Evolutionary conservation across 64 coral and sea anemone species (phyloP).

Genomic region (Actinia equina): DNA sequence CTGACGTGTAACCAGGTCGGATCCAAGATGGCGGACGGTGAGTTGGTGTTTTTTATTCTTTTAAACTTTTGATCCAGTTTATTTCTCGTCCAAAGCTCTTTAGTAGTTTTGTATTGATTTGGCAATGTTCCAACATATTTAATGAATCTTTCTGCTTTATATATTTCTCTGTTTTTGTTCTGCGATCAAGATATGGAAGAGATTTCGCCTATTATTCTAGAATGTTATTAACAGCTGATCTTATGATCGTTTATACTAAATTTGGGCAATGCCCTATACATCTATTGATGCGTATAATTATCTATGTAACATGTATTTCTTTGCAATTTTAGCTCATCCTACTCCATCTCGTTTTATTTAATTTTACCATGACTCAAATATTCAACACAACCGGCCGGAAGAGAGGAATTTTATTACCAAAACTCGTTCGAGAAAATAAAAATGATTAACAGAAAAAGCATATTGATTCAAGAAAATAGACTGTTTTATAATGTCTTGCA

Average conservation of each 20-base stretch:
- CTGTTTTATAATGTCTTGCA: too few relatives aligned
- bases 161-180: neutral
- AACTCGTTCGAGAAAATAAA: neutral
- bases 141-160: neutral
- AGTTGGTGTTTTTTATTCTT: neutral
- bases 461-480: too few relatives aligned
- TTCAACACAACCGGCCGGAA: too few relatives aligned
- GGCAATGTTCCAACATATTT: neutral
- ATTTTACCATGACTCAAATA: too few relatives aligned
- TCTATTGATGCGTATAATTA: neutral
- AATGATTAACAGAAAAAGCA: neutral
- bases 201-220: neutral
- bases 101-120: neutral
- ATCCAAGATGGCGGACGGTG: slow-evolving; percentile 59
- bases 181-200: neutral
- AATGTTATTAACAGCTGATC: neutral
- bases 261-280: neutral
- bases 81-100: neutral
- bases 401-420: too few relatives aligned
- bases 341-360: too few relatives aligned
- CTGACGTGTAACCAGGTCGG: slow-evolving; percentile 17
- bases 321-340: neutral
- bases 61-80: neutral
- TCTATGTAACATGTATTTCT: neutral
- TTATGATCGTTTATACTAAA: neutral